Evolutionary conservation across 2,113 vertebrate genomes (phyloP).

Genomic region (Pteronura brasiliensis): DNA sequence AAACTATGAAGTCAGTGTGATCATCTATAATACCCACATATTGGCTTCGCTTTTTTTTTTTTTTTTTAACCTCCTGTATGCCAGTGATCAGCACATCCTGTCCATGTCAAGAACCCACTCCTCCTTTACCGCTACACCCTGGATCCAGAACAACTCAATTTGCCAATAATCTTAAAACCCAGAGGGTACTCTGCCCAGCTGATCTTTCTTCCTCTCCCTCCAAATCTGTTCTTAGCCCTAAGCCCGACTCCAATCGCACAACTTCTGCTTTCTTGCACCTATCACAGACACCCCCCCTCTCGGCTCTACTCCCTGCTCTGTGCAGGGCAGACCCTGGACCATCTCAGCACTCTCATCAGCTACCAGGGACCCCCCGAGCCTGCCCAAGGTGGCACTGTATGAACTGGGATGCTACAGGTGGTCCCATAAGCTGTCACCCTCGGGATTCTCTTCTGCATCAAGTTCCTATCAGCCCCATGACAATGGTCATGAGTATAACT

Average conservation of each 20-base stretch:
- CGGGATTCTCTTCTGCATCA: not conserved
- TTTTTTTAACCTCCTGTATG: not conserved
- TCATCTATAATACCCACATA: not conserved
- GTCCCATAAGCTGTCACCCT: not conserved
- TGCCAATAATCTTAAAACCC: not conserved
- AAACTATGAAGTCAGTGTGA: not conserved
- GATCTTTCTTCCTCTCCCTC: not conserved
- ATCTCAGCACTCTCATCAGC: not conserved
- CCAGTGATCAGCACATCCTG: not conserved
- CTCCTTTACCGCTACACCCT: not conserved
- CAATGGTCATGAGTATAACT: not conserved
- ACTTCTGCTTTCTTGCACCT: not conserved
- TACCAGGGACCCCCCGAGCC: not conserved
- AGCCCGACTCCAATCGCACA: not conserved
- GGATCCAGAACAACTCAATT: not conserved
- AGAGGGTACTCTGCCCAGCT: not conserved
- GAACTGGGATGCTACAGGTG: not conserved
- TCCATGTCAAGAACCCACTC: not conserved
- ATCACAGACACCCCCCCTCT: too few species aligned
- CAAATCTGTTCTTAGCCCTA: not conserved
- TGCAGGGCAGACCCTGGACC: not conserved
- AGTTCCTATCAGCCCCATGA: not conserved
- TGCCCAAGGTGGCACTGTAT: not conserved
- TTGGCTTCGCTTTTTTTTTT: not conserved
- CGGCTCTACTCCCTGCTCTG: not conserved